phyloP scores from a whole-genome alignment of 2,113 vertebrate species.

The Sorex araneus region DNA sequence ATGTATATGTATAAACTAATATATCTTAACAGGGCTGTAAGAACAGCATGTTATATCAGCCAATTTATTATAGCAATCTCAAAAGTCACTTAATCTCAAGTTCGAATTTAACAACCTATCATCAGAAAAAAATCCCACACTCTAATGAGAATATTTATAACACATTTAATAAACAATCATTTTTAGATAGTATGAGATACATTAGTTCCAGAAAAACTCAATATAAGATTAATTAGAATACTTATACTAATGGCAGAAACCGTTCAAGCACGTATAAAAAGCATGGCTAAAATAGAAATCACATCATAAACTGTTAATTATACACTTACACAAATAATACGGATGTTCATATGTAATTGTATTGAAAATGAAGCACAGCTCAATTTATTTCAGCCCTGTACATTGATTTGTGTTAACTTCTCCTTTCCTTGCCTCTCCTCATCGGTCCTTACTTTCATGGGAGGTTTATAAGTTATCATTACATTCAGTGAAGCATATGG shows the following conservation, averaged over 20 bases:
- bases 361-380: not conserved
- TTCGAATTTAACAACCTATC: not conserved
- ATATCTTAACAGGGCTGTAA: not conserved
- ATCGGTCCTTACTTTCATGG: constrained; percentile 43
- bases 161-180: not conserved
- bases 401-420: constrained; percentile 56
- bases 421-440: not conserved
- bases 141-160: not conserved
- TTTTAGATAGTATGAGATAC: not conserved
- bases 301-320: not conserved
- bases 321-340: too few relatives aligned
- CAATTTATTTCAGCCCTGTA: not conserved
- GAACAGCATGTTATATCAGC: not conserved
- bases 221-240: constrained; percentile 15
- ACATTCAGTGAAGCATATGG: constrained; percentile 71
- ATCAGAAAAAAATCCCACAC: not conserved
- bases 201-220: not conserved
- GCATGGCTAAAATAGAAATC: not conserved
- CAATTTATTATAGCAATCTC: not conserved
- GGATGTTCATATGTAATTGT: not conserved
- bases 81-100: not conserved
- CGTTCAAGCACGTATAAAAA: not conserved
- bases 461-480: constrained; percentile 71
- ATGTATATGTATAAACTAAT: not conserved
- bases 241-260: not conserved